Base-by-base conservation (phyloP, 2,797 vertebrate genomes). In the Myotis daubentonii region DNA sequence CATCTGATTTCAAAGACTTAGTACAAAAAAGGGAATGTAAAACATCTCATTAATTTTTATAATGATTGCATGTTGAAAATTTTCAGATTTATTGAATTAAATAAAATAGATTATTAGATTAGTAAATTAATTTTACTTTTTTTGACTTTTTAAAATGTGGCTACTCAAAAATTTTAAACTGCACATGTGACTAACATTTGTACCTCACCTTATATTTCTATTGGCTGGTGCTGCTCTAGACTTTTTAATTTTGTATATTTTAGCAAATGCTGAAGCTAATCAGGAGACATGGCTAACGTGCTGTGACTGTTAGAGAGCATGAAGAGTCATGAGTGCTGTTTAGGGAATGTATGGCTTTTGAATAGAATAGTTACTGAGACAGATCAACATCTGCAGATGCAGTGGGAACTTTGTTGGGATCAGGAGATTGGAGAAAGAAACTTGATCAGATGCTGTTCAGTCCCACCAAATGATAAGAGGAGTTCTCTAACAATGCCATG, bases 291-390 rank as follows among this genome's bases (percentile, higher is more conserved):
- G 15, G 49, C 17, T 93, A 81, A 66, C 19, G 9, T 47, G 68
- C 51, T 83, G 6, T 76, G 65, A 25, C 38, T 92, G 36, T 91
- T 84, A 57, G 41, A 33, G 66, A 87, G 28, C 47, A 47, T 51
- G 36, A 60, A 33, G 28, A 75, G 8, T 87, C 57, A 80, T 75
- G 36, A 65, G 25, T 65, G 44, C 62, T 85, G 2, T 8, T 80
- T 85, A 82, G 62, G 25, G 55, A 78, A 84, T 89, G 75, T 84
- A 68, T 82, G 47, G 72, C 44, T 87, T 94, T 94, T 93, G 75
- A 80, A 53, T 74, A 55, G 30, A 78, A 81, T 80, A 66, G 19
- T 86, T 87, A 79, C n/a, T 8, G 41, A 87, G 85, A 80, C 17
- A 72, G 60, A 66, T 90, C 36, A 74, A 38, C n/a, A 53, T 78